These are phyloP conservation scores for Chelonoidis abingdonii DNA, from an alignment of 2,113 vertebrate species.

Conservation along the genomic window DNA sequence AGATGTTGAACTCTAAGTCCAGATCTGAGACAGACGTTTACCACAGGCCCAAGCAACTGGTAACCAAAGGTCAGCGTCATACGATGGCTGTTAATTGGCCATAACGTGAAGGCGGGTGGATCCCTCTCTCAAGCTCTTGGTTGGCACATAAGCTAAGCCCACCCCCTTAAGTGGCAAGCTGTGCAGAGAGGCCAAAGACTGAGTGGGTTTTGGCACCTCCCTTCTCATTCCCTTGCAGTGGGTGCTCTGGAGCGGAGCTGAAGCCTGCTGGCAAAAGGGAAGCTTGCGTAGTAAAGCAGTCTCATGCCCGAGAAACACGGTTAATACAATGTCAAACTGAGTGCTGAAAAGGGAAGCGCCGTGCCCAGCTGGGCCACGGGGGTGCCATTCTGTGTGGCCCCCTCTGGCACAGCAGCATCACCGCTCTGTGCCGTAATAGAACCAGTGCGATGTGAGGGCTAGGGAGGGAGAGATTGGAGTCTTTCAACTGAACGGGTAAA, in stretches of 20 bases:
- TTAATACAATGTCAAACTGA: background rate
- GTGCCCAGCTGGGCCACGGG: background rate
- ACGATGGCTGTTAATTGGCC: background rate
- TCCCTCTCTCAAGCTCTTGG: background rate
- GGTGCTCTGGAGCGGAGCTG: background rate
- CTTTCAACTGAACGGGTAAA: background rate
- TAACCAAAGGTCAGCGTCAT: background rate
- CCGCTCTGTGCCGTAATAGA: background rate
- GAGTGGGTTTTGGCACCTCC: background rate
- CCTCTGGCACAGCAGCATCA: background rate
- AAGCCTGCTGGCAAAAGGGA: background rate
- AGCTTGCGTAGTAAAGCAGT: background rate
- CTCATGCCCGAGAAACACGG: background rate
- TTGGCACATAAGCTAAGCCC: background rate
- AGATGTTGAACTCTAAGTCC: too few species aligned
- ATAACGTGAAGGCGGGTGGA: fast-evolving
- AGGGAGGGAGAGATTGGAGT: background rate
- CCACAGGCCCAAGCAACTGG: fast-evolving
- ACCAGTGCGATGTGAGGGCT: background rate
- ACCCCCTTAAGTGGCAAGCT: background rate
- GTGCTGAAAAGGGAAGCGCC: background rate
- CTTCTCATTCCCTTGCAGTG: fast-evolving
- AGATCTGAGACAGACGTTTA: too few species aligned
- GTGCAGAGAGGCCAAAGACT: background rate
- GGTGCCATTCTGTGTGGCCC: background rate